Base-by-base conservation (phyloP, 2,113 vertebrate species). In the Phylloscopus whistleri region DNA sequence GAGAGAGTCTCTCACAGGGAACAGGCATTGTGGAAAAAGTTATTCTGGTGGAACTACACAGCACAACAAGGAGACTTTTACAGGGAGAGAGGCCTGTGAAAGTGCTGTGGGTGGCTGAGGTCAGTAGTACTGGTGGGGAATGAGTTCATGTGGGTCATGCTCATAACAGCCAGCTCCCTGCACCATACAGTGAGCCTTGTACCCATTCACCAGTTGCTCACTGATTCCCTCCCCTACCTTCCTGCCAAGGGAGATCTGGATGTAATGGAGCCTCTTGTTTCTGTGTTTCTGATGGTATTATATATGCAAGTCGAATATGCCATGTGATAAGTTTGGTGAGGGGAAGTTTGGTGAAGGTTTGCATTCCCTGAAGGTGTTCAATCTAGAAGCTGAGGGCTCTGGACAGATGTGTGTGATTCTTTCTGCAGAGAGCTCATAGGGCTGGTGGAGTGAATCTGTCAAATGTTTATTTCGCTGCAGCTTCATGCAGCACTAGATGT, bases 141-240 rank as follows among this genome's bases (percentile, higher is more conserved):
- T 20, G 24, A 85, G 13, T 23, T 79, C 23, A 31, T 0, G 7
- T n/a, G 26, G 19, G 28, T 90, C 26, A 66, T 69, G 31, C 7
- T 3, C 6, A 5, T 28, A 64, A n/a, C 2, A 85, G 27, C 37
- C 62, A 72, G 18, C 35, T 73, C 15, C 27, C 18, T 5, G 1
- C 31, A 26, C 33, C 13, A 2, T 55, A 1, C 23, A 68, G 46
- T 41, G 37, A 66, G 8, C 62, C n/a, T 86, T 33, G 59, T 66
- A 69, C 22, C 59, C 0, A 0, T 22, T 13, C 22, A 41, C 66
- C 44, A 24, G 41, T 15, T 3, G 7, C 0, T 0, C 27, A 30
- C 1, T 0, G 7, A 60, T 88, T 87, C 21, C 19, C 16, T 77
- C 39, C 86, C 55, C 15, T 35, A 33, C 27, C 27, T 74, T 70